A percentile compares a stretch with the other conserved stretches of the same genome.
Conservation (phyloP, 2,113 vertebrate genomes). For the Chloroceryle aenea region DNA sequence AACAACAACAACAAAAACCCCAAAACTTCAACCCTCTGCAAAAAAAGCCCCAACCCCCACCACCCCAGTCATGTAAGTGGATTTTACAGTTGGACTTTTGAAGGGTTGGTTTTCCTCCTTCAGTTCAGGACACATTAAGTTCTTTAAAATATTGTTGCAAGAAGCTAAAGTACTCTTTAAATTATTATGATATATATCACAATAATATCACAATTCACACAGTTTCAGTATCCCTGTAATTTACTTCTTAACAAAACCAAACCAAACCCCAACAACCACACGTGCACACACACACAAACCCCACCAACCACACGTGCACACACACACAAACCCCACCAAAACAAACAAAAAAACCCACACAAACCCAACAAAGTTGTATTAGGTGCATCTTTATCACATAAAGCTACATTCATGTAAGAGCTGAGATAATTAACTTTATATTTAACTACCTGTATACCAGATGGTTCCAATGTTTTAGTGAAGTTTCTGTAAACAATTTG, state of each 20-base stretch:
- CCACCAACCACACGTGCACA: no score
- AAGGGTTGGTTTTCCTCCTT: not conserved
- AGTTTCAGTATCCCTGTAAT: not conserved
- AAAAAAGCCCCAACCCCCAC: not conserved
- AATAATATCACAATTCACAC: not conserved
- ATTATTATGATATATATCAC: not conserved
- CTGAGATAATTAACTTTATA: not conserved
- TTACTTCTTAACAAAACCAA: not conserved
- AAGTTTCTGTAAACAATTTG: slow-evolving; percentile 27
- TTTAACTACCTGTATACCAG: not conserved
- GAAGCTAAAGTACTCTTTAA: not conserved
- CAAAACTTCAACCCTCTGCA: not conserved
- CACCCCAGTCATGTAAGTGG: not conserved
- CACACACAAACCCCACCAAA: no score
- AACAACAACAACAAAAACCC: no score
- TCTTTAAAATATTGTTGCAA: not conserved
- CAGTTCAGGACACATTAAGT: not conserved
- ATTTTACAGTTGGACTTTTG: not conserved
- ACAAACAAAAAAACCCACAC: no score
- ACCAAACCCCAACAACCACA: no score
- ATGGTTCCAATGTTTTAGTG: not conserved
- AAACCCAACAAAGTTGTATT: not conserved
- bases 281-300: no score
- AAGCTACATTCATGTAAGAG: not conserved
- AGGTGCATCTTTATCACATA: not conserved